Percentiles rank a stretch among this genome's conserved stretches.
Conservation (phyloP, 2,888 invertebrate species). For the Habroteleia sp. region DNA sequence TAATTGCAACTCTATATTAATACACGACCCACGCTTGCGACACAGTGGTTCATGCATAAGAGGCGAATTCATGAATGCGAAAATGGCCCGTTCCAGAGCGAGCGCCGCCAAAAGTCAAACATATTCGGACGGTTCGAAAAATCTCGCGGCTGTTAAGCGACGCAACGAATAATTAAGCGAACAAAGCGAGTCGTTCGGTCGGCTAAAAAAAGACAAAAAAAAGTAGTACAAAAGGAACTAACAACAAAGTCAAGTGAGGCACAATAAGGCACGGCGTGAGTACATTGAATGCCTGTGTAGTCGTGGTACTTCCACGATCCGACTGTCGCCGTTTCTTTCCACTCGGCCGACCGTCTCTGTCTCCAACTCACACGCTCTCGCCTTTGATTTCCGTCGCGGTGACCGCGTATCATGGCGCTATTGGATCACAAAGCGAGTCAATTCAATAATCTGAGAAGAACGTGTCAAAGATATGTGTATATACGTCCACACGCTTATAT, state of each 20-base stretch:
- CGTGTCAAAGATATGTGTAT: slow-evolving; percentile 69
- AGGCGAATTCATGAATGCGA: too few relatives aligned
- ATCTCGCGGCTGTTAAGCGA: slow-evolving; percentile 75
- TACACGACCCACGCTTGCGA: too few relatives aligned
- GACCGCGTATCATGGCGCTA: slow-evolving; percentile 61
- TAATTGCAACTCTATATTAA: too few relatives aligned
- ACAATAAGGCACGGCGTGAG: slow-evolving; percentile 78
- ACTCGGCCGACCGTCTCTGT: slow-evolving; percentile 62
- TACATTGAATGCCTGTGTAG: slow-evolving; percentile 75
- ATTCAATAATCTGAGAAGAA: slow-evolving; percentile 65
- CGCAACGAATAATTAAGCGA: slow-evolving; percentile 79
- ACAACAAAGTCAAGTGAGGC: slow-evolving; percentile 80
- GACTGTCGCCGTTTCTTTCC: slow-evolving; percentile 49
- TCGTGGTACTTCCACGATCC: slow-evolving; percentile 67
- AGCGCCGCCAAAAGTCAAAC: slow-evolving; percentile 5
- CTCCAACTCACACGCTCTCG: slow-evolving; percentile 65
- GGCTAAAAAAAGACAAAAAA: slow-evolving; percentile 68
- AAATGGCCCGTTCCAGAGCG: neutral
- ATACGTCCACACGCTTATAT: slow-evolving; percentile 28
- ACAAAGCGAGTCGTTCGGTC: slow-evolving; percentile 70
- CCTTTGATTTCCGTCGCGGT: slow-evolving; percentile 61
- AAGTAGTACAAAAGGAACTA: slow-evolving; percentile 72
- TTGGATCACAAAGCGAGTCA: slow-evolving; percentile 61
- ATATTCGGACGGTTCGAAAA: slow-evolving; percentile 35
- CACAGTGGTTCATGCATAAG: too few relatives aligned